Evolutionary conservation across 1,140 invertebrate species (phyloP).

Genomic region (Chironomus striatipennis): DNA sequence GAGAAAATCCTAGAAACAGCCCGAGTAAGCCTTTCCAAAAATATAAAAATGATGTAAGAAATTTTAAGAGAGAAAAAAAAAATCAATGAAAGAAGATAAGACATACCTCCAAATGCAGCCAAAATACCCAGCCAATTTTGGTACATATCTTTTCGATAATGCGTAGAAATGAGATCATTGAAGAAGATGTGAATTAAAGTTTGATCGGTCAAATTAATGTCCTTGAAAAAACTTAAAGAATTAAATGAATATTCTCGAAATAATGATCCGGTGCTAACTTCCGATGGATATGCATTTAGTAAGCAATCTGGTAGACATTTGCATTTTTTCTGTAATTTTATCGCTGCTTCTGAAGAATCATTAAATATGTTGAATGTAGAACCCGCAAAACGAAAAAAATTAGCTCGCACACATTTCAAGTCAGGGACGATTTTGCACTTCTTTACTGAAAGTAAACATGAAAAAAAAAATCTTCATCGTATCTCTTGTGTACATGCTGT

Average conservation of each 20-base stretch:
- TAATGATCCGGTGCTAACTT: slow-evolving; percentile 45
- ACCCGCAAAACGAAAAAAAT: slow-evolving; percentile 32
- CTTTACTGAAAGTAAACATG: background rate
- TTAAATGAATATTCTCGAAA: slow-evolving; percentile 37
- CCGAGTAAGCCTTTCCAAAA: slow-evolving; percentile 54
- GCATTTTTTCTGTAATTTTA: slow-evolving; percentile 30
- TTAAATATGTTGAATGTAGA: slow-evolving; percentile 32
- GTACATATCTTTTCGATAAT: slow-evolving; percentile 49
- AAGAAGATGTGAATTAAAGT: slow-evolving; percentile 54
- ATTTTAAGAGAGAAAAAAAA: background rate
- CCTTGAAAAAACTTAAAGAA: slow-evolving; percentile 40
- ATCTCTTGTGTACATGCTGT: slow-evolving; percentile 7
- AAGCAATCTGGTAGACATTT: slow-evolving; percentile 48
- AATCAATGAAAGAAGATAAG: slow-evolving; percentile 24
- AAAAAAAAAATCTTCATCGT: background rate
- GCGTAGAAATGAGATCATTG: slow-evolving; percentile 49
- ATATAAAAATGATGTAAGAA: slow-evolving; percentile 42
- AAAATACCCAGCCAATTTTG: slow-evolving; percentile 45
- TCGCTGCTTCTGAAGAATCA: slow-evolving; percentile 27
- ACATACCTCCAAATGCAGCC: slow-evolving; percentile 29
- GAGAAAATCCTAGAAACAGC: slow-evolving; percentile 56
- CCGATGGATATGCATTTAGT: slow-evolving; percentile 45
- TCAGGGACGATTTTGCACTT: slow-evolving; percentile 30
- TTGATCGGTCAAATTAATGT: slow-evolving; percentile 41
- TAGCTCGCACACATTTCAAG: slow-evolving; percentile 32